Conservation (phyloP, 2,888 invertebrate species). For the Ryuthela nishihirai region DNA sequence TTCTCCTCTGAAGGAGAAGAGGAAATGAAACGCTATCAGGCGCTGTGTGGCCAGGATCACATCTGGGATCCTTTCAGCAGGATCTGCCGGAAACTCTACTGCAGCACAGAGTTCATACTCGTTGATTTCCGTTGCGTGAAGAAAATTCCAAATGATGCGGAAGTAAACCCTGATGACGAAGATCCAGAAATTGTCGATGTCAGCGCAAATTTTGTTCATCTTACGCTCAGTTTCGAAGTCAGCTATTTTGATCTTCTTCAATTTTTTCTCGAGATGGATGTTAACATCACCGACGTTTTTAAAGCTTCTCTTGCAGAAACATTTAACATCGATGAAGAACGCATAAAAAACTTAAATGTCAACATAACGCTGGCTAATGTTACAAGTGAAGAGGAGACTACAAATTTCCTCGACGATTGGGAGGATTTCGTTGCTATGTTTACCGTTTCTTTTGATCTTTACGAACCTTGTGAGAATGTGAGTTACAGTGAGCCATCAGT, state of each 20-base stretch:
- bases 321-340: slow-evolving; percentile 21
- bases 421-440: slow-evolving; percentile 19
- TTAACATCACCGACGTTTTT: slow-evolving; percentile 16
- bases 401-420: slow-evolving; percentile 1
- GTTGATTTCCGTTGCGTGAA: slow-evolving; percentile 35
- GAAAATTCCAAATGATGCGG: slow-evolving; percentile 8
- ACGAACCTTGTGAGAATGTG: slow-evolving; percentile 4
- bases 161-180: slow-evolving; percentile 2
- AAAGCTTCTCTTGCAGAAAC: slow-evolving; percentile 13
- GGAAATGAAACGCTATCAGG: slow-evolving; percentile 12
- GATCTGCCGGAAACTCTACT: slow-evolving; percentile 36
- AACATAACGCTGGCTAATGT: slow-evolving; percentile 15
- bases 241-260: slow-evolving; percentile 17
- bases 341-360: slow-evolving; percentile 28
- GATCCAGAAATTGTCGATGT: not conserved
- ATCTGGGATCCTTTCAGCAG: slow-evolving; percentile 42
- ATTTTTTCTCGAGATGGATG: slow-evolving; percentile 1
- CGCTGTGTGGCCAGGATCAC: slow-evolving; percentile 12
- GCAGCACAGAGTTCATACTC: slow-evolving; percentile 36
- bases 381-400: not conserved
- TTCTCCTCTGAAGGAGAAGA: slow-evolving; percentile 35
- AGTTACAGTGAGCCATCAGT: slow-evolving; percentile 25
- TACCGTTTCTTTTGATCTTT: slow-evolving; percentile 21
- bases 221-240: slow-evolving; percentile 14
- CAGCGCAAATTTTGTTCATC: slow-evolving; percentile 10